Percentiles rank a stretch among this genome's conserved stretches.
These are phyloP conservation scores for Urophycis tenuis DNA, from an alignment of 2,797 vertebrate species.

Conservation along the genomic window DNA sequence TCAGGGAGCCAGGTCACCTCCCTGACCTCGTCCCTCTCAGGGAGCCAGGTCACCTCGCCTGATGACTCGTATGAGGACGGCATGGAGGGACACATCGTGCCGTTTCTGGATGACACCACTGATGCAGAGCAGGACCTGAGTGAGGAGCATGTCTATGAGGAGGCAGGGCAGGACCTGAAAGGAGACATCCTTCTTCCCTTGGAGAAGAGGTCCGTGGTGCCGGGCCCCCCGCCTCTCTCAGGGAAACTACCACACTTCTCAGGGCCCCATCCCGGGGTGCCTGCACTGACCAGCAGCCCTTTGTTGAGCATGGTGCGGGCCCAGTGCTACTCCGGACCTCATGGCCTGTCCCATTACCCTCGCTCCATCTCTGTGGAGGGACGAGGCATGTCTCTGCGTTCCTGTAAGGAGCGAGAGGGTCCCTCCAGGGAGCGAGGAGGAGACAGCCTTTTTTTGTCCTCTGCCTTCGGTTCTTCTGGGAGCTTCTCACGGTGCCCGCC, in stretches of 20 bases:
- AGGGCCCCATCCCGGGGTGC: conserved; percentile 44
- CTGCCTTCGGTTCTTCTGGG: conserved; percentile 79
- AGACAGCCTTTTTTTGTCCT: conserved; percentile 71
- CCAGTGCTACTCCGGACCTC: conserved; percentile 68
- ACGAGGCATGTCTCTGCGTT: conserved; percentile 66
- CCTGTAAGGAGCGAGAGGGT: conserved; percentile 68
- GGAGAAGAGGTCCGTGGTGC: conserved; percentile 67
- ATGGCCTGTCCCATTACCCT: conserved; percentile 80
- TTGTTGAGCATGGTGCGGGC: conserved; percentile 50
- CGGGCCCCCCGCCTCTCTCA: conserved; percentile 75
- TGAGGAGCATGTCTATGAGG: conserved; percentile 70
- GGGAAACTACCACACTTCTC: conserved; percentile 66
- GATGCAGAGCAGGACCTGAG: conserved; percentile 56
- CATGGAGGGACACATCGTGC: conserved; percentile 58
- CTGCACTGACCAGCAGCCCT: conserved; percentile 67
- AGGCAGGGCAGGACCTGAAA: conserved; percentile 60
- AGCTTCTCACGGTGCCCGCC: conserved; percentile 80
- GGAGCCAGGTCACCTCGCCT: conserved; percentile 55
- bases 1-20: conserved; percentile 56
- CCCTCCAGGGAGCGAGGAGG: conserved; percentile 61
- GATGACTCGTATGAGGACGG: conserved; percentile 57
- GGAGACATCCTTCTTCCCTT: conserved; percentile 61
- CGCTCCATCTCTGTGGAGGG: conserved; percentile 84
- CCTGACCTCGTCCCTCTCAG: conserved; percentile 54
- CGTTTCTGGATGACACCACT: conserved; percentile 57